A percentile compares a stretch with the other conserved stretches of the same genome.
phyloP scores from a whole-genome alignment of 2,113 vertebrate species.

The Gallinago paraguaiae region DNA sequence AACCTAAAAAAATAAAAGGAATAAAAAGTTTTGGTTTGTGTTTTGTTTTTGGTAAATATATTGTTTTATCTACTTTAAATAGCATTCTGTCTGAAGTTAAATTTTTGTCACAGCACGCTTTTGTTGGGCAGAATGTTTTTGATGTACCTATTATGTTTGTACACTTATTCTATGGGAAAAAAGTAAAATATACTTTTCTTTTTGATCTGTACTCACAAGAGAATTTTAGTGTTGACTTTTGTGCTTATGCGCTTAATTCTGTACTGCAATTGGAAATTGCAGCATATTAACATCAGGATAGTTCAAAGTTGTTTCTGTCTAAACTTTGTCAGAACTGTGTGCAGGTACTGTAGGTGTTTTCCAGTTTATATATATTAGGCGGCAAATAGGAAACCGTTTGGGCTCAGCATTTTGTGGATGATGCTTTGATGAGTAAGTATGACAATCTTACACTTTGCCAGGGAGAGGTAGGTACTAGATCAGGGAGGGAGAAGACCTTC shows the following conservation, averaged over 20 bases:
- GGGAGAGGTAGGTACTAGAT: not conserved
- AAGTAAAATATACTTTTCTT: not conserved
- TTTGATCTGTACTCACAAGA: not conserved
- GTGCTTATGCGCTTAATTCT: not conserved
- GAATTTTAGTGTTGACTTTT: not conserved
- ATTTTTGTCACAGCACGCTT: not conserved
- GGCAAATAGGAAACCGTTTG: not conserved
- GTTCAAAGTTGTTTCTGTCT: not conserved
- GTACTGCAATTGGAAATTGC: not conserved
- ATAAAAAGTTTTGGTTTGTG: not conserved
- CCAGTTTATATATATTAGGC: not conserved
- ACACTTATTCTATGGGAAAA: too few species aligned
- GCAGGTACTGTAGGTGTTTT: not conserved
- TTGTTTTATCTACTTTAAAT: not conserved
- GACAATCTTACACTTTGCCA: not conserved
- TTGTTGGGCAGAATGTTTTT: not conserved
- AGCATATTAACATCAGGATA: not conserved
- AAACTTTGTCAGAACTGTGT: not conserved
- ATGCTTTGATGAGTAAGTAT: not conserved
- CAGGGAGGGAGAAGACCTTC: not conserved
- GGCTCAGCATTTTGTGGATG: not conserved
- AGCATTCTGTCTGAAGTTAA: not conserved
- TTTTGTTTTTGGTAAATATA: not conserved
- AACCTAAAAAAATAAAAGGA: not conserved
- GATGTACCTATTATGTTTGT: not conserved